Evolutionary conservation across 2,113 vertebrate genomes (phyloP), one percentile per base, ranked within the genome.

Genomic region (Scartelaos histophorus): DNA sequence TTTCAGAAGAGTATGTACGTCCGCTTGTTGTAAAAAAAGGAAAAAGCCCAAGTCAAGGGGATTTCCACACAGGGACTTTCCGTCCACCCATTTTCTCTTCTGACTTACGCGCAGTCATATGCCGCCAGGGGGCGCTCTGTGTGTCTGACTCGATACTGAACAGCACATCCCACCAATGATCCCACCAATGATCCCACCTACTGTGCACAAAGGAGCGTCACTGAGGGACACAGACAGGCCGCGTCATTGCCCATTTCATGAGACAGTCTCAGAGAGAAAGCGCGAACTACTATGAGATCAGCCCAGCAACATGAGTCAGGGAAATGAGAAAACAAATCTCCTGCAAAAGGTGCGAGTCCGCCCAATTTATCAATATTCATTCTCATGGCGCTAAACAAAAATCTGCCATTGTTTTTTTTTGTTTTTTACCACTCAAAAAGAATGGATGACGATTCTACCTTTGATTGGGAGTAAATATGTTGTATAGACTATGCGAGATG

Each of bases 41-140:
- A 82, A 29, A 90, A 87, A 80, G 47, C 71, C 76, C 68, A 71
- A 87, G 67, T 85, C 76, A 87, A 82, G 91, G 91, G 91, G 90
- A 91, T 90, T 92, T 92, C 91, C 91, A 90, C 81, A 66, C 78
- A 53, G 91, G 91, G 91, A 91, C 90, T 91, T 92, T 92, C 91
- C 91, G 88, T 88, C 80, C 87, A 89, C 84, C 90, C 89, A 91
- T 90, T 79, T 84, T 76, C 58, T 69, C 25, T 29, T 79, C 65
- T 69, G 54, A 19, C 19, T 65, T 78, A 58, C 73, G 11, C 13
- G 68, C 1, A 47, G 54, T 83, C 82, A 1, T 62, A 57, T 0
- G 51, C 82, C 89, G 22, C 82, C 57, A 90, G 88, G 79, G 75
- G 87, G 80, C 0, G 17, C 57, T 24, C 22, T 43, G 45, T 72